phyloP scores from a whole-genome alignment of 2,797 vertebrate species.

The Rousettus madagascariensis region DNA sequence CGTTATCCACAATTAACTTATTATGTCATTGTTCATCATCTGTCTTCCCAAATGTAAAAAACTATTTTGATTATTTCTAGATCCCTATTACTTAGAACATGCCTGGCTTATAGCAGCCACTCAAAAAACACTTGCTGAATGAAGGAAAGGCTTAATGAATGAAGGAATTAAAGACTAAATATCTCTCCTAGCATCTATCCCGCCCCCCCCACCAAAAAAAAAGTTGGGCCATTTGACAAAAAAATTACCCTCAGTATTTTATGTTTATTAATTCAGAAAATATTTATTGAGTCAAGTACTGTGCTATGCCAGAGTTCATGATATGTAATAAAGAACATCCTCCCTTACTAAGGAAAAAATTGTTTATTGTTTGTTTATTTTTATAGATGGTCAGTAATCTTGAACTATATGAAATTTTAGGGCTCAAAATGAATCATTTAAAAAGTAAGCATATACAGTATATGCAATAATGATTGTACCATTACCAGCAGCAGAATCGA shows the following conservation, averaged over 20 bases:
- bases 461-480: background rate
- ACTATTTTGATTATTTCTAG: background rate
- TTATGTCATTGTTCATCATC: background rate
- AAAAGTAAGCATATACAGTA: background rate
- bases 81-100: background rate
- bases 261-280: constrained; percentile 8
- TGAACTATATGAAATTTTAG: background rate
- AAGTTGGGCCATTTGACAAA: background rate
- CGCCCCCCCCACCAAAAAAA: background rate
- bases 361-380: background rate
- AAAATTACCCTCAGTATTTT: background rate
- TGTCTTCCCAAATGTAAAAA: background rate
- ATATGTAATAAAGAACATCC: background rate
- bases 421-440: background rate
- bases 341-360: background rate
- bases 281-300: background rate
- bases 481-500: background rate
- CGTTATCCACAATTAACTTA: background rate
- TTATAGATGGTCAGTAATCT: background rate
- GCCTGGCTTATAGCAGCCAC: background rate
- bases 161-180: background rate
- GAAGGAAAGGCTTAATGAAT: background rate
- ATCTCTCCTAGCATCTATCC: background rate
- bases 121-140: background rate
- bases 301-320: background rate